Evolutionary conservation across 2,113 vertebrate genomes (phyloP).

Genomic region (Crotalus tigris): DNA sequence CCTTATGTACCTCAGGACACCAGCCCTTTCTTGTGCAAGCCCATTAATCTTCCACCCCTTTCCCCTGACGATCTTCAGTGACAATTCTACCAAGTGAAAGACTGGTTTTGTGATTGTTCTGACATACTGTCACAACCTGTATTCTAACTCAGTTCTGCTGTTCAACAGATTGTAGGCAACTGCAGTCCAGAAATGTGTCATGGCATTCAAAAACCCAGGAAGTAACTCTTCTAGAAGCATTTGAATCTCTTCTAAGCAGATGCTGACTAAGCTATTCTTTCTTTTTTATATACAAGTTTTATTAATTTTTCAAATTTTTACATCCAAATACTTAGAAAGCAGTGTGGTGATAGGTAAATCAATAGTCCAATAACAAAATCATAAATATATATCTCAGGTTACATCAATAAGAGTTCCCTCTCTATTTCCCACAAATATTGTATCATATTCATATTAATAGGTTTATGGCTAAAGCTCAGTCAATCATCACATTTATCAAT

Average conservation of each 20-base stretch:
- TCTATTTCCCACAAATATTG: too few species aligned
- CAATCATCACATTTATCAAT: too few species aligned
- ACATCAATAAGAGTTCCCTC: too few species aligned
- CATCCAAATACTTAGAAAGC: too few species aligned
- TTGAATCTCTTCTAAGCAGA: neutral
- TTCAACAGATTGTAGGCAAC: neutral
- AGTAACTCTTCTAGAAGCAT: neutral
- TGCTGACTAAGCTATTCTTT: neutral
- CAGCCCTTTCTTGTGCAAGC: neutral
- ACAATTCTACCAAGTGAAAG: neutral
- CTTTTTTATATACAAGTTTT: too few species aligned
- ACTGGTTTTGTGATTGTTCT: neutral
- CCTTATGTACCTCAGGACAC: neutral
- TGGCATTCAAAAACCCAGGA: neutral
- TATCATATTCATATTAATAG: too few species aligned
- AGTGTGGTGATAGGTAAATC: too few species aligned
- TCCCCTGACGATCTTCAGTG: neutral
- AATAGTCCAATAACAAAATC: too few species aligned
- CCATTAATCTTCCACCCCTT: neutral
- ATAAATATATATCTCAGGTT: too few species aligned
- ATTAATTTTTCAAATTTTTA: too few species aligned
- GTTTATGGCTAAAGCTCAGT: too few species aligned
- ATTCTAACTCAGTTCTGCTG: neutral
- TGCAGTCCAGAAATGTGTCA: neutral
- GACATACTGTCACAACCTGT: neutral